These are phyloP conservation scores for Diplodus puntazzo DNA, from an alignment of 2,797 vertebrate genomes.

Conservation along the genomic window DNA sequence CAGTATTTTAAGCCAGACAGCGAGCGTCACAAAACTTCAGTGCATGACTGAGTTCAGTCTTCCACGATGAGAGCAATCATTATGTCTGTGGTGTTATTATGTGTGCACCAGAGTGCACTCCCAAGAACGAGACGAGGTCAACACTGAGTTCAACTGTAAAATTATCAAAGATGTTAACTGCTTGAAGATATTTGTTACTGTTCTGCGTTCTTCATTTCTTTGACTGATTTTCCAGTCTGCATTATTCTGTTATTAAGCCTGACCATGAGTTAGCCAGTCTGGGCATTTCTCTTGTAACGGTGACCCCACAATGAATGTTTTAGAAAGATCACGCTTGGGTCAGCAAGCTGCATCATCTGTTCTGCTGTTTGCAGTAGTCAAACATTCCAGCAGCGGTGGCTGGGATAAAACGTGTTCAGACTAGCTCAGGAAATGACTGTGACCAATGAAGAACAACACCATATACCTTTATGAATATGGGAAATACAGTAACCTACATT, in stretches of 20 bases:
- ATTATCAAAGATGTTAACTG: constrained; percentile 10
- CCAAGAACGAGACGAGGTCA: constrained; percentile 15
- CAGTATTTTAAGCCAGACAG: constrained; percentile 44
- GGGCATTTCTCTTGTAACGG: constrained; percentile 38
- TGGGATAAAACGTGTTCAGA: constrained; percentile 38
- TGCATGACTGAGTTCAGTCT: constrained; percentile 34
- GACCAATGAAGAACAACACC: constrained; percentile 52
- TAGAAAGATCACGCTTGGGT: constrained; percentile 49
- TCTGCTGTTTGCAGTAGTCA: constrained; percentile 65
- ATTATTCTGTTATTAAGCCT: constrained; percentile 2
- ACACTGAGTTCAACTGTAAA: constrained; percentile 7
- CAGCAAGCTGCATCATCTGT: constrained; percentile 56
- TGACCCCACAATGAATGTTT: constrained; percentile 55
- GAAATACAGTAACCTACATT: constrained; percentile 59
- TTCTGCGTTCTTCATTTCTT: constrained; percentile 11
- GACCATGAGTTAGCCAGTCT: constrained; percentile 21
- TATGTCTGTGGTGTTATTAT: constrained; percentile 59
- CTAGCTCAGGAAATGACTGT: constrained; percentile 56
- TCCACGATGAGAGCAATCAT: constrained; percentile 52
- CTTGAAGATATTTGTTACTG: neutral
- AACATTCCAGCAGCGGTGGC: constrained; percentile 62
- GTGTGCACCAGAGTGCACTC: constrained; percentile 22
- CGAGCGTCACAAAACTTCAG: constrained; percentile 25
- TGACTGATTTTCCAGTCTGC: constrained; percentile 24
- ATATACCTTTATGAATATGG: constrained; percentile 55